These are phyloP conservation scores for Coluber constrictor DNA, from an alignment of 2,797 vertebrate species.

Conservation along the genomic window DNA sequence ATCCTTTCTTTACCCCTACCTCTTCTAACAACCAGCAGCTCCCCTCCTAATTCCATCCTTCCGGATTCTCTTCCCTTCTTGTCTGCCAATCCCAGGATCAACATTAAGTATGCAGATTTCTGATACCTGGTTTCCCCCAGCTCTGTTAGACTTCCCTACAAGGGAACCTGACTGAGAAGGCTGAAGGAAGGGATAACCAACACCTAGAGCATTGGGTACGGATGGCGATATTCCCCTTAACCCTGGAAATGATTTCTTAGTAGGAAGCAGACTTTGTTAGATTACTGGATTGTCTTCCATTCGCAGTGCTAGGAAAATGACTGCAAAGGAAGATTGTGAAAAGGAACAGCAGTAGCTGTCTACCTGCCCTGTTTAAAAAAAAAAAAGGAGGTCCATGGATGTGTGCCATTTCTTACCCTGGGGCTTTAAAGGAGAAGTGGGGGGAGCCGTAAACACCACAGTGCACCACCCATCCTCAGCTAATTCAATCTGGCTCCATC, in stretches of 20 bases:
- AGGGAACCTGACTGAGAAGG: neutral
- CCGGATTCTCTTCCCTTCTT: neutral
- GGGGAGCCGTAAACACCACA: neutral
- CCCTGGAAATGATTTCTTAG: neutral
- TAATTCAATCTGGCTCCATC: constrained; percentile 34
- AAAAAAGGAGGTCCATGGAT: neutral
- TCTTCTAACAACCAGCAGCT: neutral
- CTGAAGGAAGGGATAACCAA: neutral
- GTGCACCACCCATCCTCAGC: neutral
- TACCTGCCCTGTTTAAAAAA: neutral
- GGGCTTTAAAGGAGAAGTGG: neutral
- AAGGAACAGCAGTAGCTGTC: neutral
- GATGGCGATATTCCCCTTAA: too few relatives aligned
- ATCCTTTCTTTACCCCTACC: neutral
- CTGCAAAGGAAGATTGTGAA: too few relatives aligned
- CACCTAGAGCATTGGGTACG: too few relatives aligned
- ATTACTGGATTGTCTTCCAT: neutral
- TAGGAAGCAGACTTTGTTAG: neutral
- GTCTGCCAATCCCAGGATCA: neutral
- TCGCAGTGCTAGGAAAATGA: neutral
- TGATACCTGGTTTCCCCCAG: neutral
- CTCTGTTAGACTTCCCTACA: neutral
- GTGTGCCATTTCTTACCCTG: neutral
- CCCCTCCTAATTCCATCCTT: neutral
- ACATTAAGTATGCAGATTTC: neutral